Evolutionary conservation across 2,797 vertebrate genomes (phyloP).

Genomic region (Fundulus diaphanus): DNA sequence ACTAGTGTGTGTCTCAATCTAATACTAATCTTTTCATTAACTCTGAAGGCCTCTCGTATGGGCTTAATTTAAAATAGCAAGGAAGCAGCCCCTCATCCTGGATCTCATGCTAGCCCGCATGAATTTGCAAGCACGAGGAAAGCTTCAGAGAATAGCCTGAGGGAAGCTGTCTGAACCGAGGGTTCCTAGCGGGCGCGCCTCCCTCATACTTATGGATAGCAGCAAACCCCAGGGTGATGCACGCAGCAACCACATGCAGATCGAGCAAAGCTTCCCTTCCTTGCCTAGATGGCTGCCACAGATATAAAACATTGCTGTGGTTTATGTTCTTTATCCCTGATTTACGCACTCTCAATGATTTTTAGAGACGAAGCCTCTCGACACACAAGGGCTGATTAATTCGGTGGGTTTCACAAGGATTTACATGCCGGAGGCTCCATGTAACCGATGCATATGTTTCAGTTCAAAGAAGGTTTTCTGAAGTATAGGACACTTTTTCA

Average conservation of each 20-base stretch:
- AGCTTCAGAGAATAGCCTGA: constrained; percentile 65
- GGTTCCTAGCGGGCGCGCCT: constrained; percentile 68
- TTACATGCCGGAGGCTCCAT: constrained; percentile 23
- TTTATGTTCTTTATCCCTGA: constrained; percentile 19
- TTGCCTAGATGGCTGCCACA: constrained; percentile 51
- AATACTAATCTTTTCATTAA: constrained; percentile 77
- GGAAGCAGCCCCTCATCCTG: constrained; percentile 60
- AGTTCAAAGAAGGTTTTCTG: constrained; percentile 20
- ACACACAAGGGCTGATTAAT: constrained; percentile 69
- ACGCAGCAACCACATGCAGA: constrained; percentile 26
- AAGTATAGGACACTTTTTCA: constrained; percentile 32
- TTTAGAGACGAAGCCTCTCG: constrained; percentile 61
- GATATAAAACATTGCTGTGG: constrained; percentile 62
- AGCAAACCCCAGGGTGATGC: constrained; percentile 45
- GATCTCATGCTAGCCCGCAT: constrained; percentile 61
- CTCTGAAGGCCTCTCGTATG: constrained; percentile 67
- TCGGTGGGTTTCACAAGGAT: constrained; percentile 62
- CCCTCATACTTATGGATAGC: constrained; percentile 75
- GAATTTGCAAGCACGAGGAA: constrained; percentile 56
- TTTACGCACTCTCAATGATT: constrained; percentile 58
- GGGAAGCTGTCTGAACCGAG: constrained; percentile 66
- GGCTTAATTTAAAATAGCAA: constrained; percentile 75
- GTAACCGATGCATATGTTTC: constrained; percentile 49
- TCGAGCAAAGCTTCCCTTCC: constrained; percentile 48
- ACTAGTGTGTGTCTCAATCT: constrained; percentile 45